These are phyloP conservation scores for Yponomeuta evonymella DNA, from an alignment of 2,888 invertebrate genomes.

Conservation along the genomic window DNA sequence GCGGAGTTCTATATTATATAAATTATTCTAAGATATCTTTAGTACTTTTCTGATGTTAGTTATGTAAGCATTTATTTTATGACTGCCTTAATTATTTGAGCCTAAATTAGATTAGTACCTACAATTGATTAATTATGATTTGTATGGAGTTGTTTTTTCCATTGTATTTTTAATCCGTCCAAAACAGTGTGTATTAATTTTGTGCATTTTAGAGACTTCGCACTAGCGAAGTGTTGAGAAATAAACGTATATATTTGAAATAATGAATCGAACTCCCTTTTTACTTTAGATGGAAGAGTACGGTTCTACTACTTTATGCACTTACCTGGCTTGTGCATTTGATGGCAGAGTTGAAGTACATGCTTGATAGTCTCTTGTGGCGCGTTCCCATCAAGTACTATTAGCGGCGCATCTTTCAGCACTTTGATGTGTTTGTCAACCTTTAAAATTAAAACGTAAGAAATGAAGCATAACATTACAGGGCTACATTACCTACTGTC, in stretches of 20 bases:
- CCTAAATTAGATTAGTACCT: background rate
- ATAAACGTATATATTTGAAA: background rate
- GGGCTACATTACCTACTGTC: too few relatives aligned
- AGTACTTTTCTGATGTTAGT: background rate
- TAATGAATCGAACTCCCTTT: background rate
- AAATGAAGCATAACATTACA: background rate
- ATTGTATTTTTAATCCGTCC: background rate
- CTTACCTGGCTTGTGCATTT: conserved; percentile 82
- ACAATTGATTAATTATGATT: background rate
- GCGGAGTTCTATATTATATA: too few relatives aligned
- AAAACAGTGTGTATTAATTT: background rate
- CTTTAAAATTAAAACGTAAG: conserved; percentile 38
- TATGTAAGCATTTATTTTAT: conserved; percentile 1
- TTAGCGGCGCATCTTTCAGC: conserved; percentile 80
- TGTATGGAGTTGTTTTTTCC: background rate
- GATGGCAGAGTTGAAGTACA: conserved; percentile 77
- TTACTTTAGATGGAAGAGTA: too few relatives aligned
- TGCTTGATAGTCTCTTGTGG: conserved; percentile 80
- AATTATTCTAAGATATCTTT: too few relatives aligned
- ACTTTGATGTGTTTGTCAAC: conserved; percentile 76
- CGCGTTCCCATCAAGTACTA: conserved; percentile 91
- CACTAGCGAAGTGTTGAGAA: background rate
- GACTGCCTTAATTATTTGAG: background rate
- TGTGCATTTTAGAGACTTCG: background rate
- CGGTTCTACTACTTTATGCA: too few relatives aligned